Evolutionary conservation across 2,113 vertebrate genomes (phyloP).

Genomic region (Pomatorhinus ruficollis): DNA sequence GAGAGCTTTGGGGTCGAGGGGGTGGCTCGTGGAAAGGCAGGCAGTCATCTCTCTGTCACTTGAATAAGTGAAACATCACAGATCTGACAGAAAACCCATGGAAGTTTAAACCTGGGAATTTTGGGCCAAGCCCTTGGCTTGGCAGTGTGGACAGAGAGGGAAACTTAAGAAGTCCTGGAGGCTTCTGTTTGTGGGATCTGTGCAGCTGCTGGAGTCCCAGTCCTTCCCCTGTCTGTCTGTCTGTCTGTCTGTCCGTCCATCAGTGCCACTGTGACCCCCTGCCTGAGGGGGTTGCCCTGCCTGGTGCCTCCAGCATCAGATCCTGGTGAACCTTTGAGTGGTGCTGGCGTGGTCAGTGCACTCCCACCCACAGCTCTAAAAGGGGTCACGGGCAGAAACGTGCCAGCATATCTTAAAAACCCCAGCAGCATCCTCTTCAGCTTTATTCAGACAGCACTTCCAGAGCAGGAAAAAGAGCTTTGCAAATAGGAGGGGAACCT

Average conservation of each 20-base stretch:
- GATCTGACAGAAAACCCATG: neutral
- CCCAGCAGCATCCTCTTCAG: neutral
- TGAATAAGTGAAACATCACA: neutral
- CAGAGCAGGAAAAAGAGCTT: neutral
- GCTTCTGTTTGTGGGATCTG: neutral
- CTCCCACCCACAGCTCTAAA: neutral
- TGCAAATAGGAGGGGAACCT: neutral
- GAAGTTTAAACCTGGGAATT: neutral
- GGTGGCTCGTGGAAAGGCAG: neutral
- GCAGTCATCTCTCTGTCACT: neutral
- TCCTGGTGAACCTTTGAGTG: neutral
- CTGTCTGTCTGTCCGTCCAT: neutral
- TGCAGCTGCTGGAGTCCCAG: neutral
- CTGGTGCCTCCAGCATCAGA: neutral
- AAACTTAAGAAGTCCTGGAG: neutral
- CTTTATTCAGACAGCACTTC: neutral
- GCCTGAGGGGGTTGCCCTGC: fast-evolving
- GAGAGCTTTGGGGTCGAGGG: neutral
- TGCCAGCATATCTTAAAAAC: neutral
- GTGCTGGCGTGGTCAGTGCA: fast-evolving
- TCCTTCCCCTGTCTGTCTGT: fast-evolving
- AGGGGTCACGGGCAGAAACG: fast-evolving
- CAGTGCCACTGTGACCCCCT: neutral
- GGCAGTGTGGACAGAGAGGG: neutral
- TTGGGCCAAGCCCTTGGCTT: neutral